Conservation (phyloP, 2,113 vertebrate species). For the Cynocephalus volans region DNA sequence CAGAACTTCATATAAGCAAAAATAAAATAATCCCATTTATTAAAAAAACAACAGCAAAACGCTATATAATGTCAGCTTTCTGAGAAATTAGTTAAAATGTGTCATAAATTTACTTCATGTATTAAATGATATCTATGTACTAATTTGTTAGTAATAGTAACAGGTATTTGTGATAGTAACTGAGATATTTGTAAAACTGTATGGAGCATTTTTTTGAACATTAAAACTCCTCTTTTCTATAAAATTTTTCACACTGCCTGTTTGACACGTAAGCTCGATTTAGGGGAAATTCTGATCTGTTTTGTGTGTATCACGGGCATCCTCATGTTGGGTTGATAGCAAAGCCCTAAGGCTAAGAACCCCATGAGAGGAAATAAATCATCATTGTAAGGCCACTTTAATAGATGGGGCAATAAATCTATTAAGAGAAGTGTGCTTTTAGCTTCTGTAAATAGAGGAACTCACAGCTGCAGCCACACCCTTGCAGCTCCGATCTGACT, state of each 20-base stretch:
- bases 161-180: no score
- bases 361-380: background rate
- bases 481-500: background rate
- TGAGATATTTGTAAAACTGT: background rate
- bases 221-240: background rate
- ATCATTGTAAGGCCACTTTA: background rate
- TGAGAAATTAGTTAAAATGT: background rate
- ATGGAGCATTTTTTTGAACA: background rate
- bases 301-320: background rate
- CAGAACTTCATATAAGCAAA: background rate
- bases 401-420: background rate
- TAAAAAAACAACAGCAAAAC: background rate
- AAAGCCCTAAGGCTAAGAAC: background rate
- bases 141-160: background rate
- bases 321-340: background rate
- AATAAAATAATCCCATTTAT: background rate
- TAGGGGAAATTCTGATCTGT: background rate
- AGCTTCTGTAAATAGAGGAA: background rate
- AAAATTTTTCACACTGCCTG: background rate
- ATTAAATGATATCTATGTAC: background rate
- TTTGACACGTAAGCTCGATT: background rate
- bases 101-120: background rate
- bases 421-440: background rate
- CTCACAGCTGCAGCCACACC: background rate
- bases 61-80: background rate